A percentile compares a stretch with the other conserved stretches of the same genome.
Conservation (phyloP, 2,113 vertebrate genomes). For the Cygnus buccinator region DNA sequence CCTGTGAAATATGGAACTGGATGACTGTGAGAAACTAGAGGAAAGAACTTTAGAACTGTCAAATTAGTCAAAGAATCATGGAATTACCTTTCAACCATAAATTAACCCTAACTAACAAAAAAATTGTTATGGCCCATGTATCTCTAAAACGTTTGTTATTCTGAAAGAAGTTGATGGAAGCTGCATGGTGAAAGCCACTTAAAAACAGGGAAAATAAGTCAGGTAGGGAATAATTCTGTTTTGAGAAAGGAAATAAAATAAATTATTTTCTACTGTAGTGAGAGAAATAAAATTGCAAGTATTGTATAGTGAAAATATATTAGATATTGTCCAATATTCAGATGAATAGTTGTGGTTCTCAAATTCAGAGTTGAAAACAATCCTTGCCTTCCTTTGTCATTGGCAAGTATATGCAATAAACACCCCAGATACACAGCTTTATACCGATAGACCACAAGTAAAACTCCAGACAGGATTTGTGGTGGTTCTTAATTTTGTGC, state of each 20-base stretch:
- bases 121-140: not conserved
- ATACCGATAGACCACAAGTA: not conserved
- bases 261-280: not conserved
- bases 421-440: not conserved
- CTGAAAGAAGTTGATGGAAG: not conserved
- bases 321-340: not conserved
- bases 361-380: not conserved
- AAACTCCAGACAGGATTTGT: not conserved
- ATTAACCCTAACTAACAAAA: not conserved
- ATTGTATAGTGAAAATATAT: not conserved
- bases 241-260: not conserved
- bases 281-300: not conserved
- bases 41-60: not conserved
- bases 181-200: not conserved
- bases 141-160: not conserved
- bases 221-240: not conserved
- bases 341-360: not conserved
- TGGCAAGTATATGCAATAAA: not conserved
- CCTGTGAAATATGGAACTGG: not conserved
- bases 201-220: not conserved
- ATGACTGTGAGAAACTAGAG: not conserved
- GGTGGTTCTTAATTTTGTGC: not conserved
- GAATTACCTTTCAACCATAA: not conserved
- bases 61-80: not conserved
- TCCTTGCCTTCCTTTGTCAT: not conserved